Conservation (phyloP, 2,113 vertebrate species). For the Pomatostomus ruficeps region DNA sequence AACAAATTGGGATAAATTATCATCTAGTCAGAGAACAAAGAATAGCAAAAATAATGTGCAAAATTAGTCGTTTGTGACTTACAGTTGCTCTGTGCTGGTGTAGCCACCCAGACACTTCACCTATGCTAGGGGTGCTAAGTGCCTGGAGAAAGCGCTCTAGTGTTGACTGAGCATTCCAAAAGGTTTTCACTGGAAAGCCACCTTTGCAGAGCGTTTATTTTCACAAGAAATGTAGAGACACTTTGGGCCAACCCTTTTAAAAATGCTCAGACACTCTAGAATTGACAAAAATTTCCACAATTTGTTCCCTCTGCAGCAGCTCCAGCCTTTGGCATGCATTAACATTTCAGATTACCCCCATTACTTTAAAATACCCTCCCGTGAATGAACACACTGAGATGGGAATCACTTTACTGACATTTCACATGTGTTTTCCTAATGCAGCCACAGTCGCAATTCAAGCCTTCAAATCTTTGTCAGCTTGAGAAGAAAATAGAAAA, state of each 20-base stretch:
- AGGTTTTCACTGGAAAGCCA: not conserved
- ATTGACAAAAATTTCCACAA: not conserved
- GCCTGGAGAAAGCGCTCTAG: not conserved
- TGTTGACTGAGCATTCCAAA: not conserved
- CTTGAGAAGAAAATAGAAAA: not conserved
- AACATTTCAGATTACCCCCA: not conserved
- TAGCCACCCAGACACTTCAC: not conserved
- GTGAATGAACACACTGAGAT: not conserved
- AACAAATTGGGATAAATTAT: not conserved
- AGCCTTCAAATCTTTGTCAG: not conserved
- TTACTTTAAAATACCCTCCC: not conserved
- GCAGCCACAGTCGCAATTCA: fast-evolving
- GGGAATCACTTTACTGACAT: not conserved
- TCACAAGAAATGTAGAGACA: not conserved
- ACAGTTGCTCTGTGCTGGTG: not conserved
- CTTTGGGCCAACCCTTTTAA: not conserved
- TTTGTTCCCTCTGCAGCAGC: not conserved
- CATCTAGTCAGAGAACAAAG: not conserved
- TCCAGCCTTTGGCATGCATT: not conserved
- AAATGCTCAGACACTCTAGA: not conserved
- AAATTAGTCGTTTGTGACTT: not conserved
- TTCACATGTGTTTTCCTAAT: not conserved
- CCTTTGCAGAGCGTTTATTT: not conserved
- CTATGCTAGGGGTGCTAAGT: fast-evolving
- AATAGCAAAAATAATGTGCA: fast-evolving